These are phyloP conservation scores for Mustela lutreola DNA, from an alignment of 2,113 vertebrate genomes.

Conservation along the genomic window DNA sequence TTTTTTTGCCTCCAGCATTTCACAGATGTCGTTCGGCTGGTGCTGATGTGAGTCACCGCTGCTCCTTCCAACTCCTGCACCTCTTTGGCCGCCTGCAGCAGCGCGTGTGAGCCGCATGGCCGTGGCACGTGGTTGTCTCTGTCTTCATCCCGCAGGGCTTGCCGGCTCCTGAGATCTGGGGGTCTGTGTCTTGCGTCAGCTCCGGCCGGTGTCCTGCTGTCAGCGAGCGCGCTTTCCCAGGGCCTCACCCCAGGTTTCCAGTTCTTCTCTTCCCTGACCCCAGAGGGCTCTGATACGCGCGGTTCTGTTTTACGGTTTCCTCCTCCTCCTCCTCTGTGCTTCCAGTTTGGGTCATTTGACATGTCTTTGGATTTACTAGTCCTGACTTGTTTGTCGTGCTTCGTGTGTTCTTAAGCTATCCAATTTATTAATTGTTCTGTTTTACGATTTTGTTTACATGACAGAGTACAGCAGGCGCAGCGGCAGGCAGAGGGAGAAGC, in stretches of 20 bases:
- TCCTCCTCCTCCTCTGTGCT: background rate
- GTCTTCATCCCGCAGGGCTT: rapidly evolving
- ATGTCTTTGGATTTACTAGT: background rate
- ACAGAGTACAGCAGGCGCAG: too few species aligned
- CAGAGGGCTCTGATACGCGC: background rate
- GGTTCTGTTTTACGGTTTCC: background rate
- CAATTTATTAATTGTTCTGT: background rate
- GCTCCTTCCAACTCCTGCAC: background rate
- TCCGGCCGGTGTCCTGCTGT: background rate
- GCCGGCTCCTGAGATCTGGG: background rate
- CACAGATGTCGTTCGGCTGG: too few species aligned
- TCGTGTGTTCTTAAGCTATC: background rate
- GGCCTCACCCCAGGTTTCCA: rapidly evolving
- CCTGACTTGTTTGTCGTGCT: too few species aligned
- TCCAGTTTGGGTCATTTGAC: background rate
- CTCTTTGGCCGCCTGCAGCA: background rate
- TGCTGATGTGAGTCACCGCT: background rate
- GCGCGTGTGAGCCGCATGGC: background rate
- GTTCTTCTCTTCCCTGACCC: background rate
- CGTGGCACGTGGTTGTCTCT: background rate
- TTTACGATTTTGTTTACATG: background rate
- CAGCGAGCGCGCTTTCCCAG: rapidly evolving
- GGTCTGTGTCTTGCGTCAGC: background rate
- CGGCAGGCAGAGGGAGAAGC: background rate
- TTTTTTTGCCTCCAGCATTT: background rate